Evolutionary conservation across 2,888 invertebrate species (phyloP), one percentile per base, ranked within the genome.

Genomic region (Metellina segmentata): DNA sequence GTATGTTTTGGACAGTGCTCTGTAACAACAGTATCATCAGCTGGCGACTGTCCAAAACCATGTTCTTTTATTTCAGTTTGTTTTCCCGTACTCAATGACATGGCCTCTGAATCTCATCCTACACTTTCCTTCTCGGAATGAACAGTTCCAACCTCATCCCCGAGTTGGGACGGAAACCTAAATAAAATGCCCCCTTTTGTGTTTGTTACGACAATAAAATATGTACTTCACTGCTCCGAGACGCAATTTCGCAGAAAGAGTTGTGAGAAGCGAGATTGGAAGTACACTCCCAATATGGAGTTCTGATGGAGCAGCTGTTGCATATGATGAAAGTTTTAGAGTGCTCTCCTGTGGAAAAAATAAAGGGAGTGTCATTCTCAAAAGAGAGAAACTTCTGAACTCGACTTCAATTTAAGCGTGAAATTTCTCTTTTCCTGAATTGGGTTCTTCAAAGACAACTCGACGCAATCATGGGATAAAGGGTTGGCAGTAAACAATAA

Each of bases 21-120:
- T 85, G 74, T 85, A 74, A 85, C 75, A 85, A 85, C 85, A 75
- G 16, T 85, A 85, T 85, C 85, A 75, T 61, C 75, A 34, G 48
- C 74, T 85, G 85, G 85, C 85, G 85, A 75, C 16, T 13, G 20
- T 71, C 85, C 85, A 85, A 85, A 52, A 61, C 48, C 75, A 11
- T n/a, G 61, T 53, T 61, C 16, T 85, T 85, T 85, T 61, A 78
- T 78, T 52, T 52, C 16, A 16, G 16, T 11, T 6, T 9, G 72
- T 19, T 19, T 52, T 83, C 74, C 72, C 74, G 53, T 53, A 72
- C 83, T 72, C 53, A 83, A 83, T 72, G 83, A 83, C 83, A 83
- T 74, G 83, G 16, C 20, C 34, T 83, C 83, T 16, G 61, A 74
- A 83, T 83, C 83, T 74, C 34, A 20, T 34, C 16, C 82, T 53